A percentile compares a stretch with the other conserved stretches of the same genome.
Evolutionary conservation across 1,140 invertebrate species (phyloP).

Genomic region (Trypoxylus dichotomus): DNA sequence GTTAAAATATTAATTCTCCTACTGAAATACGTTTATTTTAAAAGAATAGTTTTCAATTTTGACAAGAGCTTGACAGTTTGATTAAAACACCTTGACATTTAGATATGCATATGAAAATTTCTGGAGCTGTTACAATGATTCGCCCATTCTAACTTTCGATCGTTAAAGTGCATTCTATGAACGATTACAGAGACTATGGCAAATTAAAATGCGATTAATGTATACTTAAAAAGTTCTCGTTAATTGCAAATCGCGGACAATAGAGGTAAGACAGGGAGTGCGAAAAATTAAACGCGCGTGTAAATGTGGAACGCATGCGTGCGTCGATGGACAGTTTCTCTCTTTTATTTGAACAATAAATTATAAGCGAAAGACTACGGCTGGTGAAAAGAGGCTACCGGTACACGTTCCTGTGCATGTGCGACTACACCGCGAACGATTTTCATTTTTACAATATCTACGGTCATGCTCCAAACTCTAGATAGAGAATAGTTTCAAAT

Average conservation of each 20-base stretch:
- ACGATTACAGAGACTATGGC: neutral
- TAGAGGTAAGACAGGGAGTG: neutral
- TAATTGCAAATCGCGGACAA: neutral
- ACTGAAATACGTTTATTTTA: no score
- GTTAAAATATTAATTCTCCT: no score
- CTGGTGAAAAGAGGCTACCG: slow-evolving; percentile 10
- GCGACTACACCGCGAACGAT: neutral
- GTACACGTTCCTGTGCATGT: slow-evolving; percentile 1
- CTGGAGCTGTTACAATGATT: neutral
- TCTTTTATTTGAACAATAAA: slow-evolving; percentile 15
- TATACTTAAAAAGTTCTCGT: neutral
- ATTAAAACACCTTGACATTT: neutral
- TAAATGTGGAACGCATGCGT: slow-evolving; percentile 9
- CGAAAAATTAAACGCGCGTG: neutral
- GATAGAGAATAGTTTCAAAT: neutral
- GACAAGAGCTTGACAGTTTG: no score
- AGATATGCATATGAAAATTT: neutral
- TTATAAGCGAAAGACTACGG: slow-evolving; percentile 9
- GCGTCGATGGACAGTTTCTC: slow-evolving; percentile 1
- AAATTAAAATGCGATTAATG: neutral
- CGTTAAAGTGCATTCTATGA: neutral
- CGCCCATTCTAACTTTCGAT: neutral
- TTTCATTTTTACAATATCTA: neutral
- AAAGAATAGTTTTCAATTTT: no score
- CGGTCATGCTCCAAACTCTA: neutral